A percentile compares a stretch with the other conserved stretches of the same genome.
phyloP scores from a whole-genome alignment of 2,113 vertebrate genomes.

The Pampusana beccarii region DNA sequence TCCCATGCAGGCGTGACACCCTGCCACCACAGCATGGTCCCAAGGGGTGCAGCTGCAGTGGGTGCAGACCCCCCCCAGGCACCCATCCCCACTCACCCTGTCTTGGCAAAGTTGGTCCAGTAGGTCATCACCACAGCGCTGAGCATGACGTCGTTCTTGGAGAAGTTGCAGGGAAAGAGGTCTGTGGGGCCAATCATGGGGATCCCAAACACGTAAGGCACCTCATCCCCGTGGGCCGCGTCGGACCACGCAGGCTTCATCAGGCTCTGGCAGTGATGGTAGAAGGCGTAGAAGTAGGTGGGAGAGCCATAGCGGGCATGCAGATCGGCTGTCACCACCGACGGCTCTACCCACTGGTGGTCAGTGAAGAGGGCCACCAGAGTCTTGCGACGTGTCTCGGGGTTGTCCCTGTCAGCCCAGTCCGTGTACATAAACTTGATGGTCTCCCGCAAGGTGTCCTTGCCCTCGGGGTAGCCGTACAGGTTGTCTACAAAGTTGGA shows the following conservation, averaged over 20 bases:
- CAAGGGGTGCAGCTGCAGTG: background rate
- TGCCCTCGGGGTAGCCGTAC: conserved; percentile 97
- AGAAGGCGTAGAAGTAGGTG: conserved; percentile 99
- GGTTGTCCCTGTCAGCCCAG: conserved; percentile 98
- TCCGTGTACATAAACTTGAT: conserved; percentile 99
- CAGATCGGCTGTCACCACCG: conserved; percentile 95
- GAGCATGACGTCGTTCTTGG: conserved; percentile 98
- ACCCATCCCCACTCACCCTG: conserved; percentile 84
- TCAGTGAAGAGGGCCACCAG: conserved; percentile 97
- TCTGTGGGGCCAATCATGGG: conserved; percentile 98
- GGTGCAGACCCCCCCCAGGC: background rate
- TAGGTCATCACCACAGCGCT: conserved; percentile 99
- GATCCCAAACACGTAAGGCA: conserved; percentile 96
- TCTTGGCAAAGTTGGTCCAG: conserved; percentile 99
- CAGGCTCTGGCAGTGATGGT: conserved; percentile 99
- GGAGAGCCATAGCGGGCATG: conserved; percentile 97
- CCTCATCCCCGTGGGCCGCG: conserved; percentile 96
- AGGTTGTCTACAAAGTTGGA: conserved; percentile 99
- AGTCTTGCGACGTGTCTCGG: conserved; percentile 94
- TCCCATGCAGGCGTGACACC: background rate
- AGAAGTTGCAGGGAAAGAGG: conserved; percentile 87
- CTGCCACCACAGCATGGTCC: background rate
- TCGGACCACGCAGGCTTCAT: conserved; percentile 99
- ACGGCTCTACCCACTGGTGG: conserved; percentile 98
- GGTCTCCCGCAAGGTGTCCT: conserved; percentile 95